Base-by-base conservation (phyloP, 2,888 invertebrate species). In the Agonopterix heracliana region DNA sequence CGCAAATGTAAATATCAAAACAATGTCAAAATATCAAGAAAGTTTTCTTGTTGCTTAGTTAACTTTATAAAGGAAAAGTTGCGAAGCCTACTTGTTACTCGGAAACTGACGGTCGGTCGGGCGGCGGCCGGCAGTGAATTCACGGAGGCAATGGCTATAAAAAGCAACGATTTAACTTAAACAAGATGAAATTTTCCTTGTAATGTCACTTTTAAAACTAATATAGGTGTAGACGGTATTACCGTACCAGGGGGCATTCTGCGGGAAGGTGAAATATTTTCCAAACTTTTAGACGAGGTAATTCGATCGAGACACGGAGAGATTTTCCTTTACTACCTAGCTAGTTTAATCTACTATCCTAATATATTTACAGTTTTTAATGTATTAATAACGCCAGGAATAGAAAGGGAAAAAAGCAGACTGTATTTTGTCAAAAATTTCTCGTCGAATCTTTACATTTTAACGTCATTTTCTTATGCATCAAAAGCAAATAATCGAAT, bases 121-220 rank as follows among this genome's bases (percentile, higher is more conserved):
- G 14, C 14, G 14, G 26, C 26, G 26, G 26, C 26, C 38, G 47
- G 51, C 54, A 51, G 61, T 61, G 61, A 63, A 64, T 66, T 64
- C 64, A 57, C 53, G 64, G 64, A 57, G 62, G 64, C 61, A 54
- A 57, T 55, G 54, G 63, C 63, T 59, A 66, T 74, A 73, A 78
- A 77, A 76, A 73, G 67, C 71, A 66, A 73, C 68, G 72, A 68
- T 70, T 67, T 63, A 71, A 78, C 66, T 75, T 72, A 65, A 75
- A 74, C 68, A 70, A 74, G 74, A 71, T 69, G 64, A 68, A 68
- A 72, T 74, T 74, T 71, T 66, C 67, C 68, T 63, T 66, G 68
- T 78, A 74, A 78, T 68, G 70, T 66, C 64, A 70, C 68, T 72
- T 76, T 60, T 68, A 56, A 56, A 64, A 66, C 62, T 70, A 71